phyloP scores from a whole-genome alignment of 2,888 invertebrate genomes.

The Synanthedon tipuliformis region DNA sequence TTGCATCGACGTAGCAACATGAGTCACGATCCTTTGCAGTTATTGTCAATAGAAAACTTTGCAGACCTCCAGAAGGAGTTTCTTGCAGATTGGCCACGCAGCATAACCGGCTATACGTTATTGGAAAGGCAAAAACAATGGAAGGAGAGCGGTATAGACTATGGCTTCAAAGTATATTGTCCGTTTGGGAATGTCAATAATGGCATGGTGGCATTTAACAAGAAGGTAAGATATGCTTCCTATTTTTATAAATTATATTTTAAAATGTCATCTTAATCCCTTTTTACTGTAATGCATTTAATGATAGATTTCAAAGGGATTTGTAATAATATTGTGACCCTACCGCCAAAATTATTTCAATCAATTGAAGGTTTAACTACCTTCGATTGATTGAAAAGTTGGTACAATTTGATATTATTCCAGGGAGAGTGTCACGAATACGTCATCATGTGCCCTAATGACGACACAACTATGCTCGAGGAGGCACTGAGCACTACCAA shows the following conservation, averaged over 20 bases:
- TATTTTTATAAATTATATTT: too few relatives aligned
- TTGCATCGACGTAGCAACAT: background rate
- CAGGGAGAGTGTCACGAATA: slow-evolving; percentile 3
- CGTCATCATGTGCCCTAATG: background rate
- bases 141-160: background rate
- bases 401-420: background rate
- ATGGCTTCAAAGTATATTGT: slow-evolving; percentile 2
- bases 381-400: too few relatives aligned
- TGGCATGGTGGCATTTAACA: slow-evolving; percentile 3
- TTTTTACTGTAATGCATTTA: too few relatives aligned
- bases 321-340: too few relatives aligned
- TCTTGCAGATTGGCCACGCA: background rate
- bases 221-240: slow-evolving; percentile 4
- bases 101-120: slow-evolving; percentile 1
- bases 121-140: slow-evolving; percentile 1
- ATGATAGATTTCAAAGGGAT: too few relatives aligned
- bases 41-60: background rate
- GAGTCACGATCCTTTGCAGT: slow-evolving; percentile 1
- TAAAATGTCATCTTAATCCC: too few relatives aligned
- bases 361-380: too few relatives aligned
- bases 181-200: slow-evolving; percentile 1
- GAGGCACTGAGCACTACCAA: slow-evolving; percentile 3
- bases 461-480: slow-evolving; percentile 2
- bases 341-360: too few relatives aligned
- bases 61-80: background rate